A percentile compares a stretch with the other conserved stretches of the same genome.
These are phyloP conservation scores for Radopholus similis DNA, from an alignment of 1,140 invertebrate species.

Conservation along the genomic window DNA sequence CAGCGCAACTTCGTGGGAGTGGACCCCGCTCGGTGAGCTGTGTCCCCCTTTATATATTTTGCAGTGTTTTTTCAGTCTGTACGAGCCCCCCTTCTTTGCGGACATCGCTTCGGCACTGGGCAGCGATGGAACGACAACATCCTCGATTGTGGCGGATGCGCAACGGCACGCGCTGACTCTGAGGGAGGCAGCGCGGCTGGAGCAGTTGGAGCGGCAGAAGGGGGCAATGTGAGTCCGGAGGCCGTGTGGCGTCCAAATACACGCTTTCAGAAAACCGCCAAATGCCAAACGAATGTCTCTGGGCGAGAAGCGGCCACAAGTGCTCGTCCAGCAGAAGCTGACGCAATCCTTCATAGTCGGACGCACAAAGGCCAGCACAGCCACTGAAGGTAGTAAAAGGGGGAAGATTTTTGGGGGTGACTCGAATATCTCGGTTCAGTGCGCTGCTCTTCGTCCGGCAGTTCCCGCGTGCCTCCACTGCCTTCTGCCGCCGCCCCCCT, in stretches of 20 bases:
- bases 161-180: too few relatives aligned
- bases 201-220: too few relatives aligned
- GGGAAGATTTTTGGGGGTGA: too few relatives aligned
- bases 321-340: neutral
- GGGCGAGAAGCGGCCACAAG: neutral
- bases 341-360: too few relatives aligned
- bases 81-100: neutral
- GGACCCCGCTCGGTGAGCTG: neutral
- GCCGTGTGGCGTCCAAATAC: too few relatives aligned
- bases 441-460: too few relatives aligned
- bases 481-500: too few relatives aligned
- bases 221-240: neutral
- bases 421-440: too few relatives aligned
- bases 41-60: neutral
- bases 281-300: neutral
- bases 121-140: neutral
- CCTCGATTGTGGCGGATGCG: neutral
- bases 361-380: too few relatives aligned
- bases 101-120: neutral
- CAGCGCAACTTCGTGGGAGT: slow-evolving; percentile 4
- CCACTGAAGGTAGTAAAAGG: too few relatives aligned
- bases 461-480: too few relatives aligned
- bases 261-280: neutral
- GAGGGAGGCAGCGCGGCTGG: too few relatives aligned
- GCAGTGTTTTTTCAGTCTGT: neutral